phyloP scores from a whole-genome alignment of 2,888 invertebrate species.

The Pemphredon lugubris region DNA sequence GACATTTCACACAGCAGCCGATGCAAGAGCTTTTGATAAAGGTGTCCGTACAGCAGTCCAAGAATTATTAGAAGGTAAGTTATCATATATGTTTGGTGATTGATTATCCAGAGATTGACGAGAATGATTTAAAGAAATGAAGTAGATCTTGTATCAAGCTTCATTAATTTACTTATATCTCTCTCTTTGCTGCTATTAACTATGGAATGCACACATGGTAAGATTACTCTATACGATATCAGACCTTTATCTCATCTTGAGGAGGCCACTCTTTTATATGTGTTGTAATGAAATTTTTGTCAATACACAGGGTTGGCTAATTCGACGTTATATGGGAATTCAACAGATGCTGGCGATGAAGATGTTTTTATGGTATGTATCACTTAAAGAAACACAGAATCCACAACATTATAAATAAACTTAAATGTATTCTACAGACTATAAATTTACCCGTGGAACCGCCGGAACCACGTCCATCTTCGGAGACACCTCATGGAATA shows the following conservation, averaged over 20 bases:
- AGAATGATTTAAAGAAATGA: neutral
- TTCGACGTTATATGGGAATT: conserved; percentile 86
- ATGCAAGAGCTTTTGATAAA: conserved; percentile 96
- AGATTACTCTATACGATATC: conserved; percentile 33
- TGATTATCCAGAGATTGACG: no score
- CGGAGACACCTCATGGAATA: conserved; percentile 66
- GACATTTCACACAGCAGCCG: conserved; percentile 97
- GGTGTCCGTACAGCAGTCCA: conserved; percentile 94
- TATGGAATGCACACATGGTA: conserved; percentile 57
- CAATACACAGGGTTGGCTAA: conserved; percentile 87
- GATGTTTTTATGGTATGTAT: conserved; percentile 95
- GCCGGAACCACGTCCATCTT: conserved; percentile 88
- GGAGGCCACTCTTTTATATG: neutral
- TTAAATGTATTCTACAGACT: conserved; percentile 84
- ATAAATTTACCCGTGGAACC: conserved; percentile 92
- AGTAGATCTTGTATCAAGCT: neutral
- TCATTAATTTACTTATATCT: conserved; percentile 39
- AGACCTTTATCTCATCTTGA: neutral
- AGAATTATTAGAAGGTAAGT: conserved; percentile 93
- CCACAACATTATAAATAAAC: neutral
- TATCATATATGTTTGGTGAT: conserved; percentile 6
- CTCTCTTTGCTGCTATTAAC: conserved; percentile 55
- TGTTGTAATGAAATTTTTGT: conserved; percentile 41
- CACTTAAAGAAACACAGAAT: conserved; percentile 69
- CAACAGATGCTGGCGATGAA: conserved; percentile 91